Evolutionary conservation across 2,888 invertebrate genomes (phyloP), one percentile per base, ranked within the genome.

Genomic region (Resseliella maxima): DNA sequence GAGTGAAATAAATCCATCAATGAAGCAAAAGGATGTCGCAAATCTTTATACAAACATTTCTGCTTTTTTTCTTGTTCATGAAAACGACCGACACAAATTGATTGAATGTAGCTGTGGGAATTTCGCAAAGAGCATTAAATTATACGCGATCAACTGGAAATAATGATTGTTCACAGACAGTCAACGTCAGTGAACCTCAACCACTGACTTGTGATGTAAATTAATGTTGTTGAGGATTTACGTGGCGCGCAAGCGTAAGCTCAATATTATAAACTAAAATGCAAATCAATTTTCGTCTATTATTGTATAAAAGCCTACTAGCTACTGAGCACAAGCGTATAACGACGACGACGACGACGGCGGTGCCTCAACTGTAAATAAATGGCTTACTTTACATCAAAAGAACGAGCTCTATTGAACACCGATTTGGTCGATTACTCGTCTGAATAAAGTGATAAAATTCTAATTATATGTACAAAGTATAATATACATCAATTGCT

Each of bases 281-380:
- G 81, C 81, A 81, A 81, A 81, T 81, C 81, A 81, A 81, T 81
- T 81, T 81, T 81, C 81, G 36, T 81, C 81, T 18, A 81, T 81
- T 59, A 59, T 59, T 27, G 24, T 18, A 18, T 36, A 35, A 35
- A n/a, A 81, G 35, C 36, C 35, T 36, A 35, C 18, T 35, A 36
- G 35, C 36, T 35, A 36, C 81, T 18, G 81, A 81, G 15, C n/a
- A 8, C 35, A 36, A 81, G 18, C 24, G 64, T 5, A 27, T 81
- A n/a, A 81, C 1, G n/a, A n/a, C n/a, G n/a, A n/a, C n/a, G n/a
- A n/a, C 35, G 36, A 10, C 8, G 2, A 2, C 81, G 36, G 12
- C 3, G 6, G 31, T 12, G 12, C 12, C 3, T 18, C 50, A n/a
- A 59, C 59, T 36, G 5, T 36, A 35, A 81, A 36, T 81, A 36